Evolutionary conservation across 2,797 vertebrate species (phyloP), one percentile per base, ranked within the genome.

Genomic region (Crocodylus rhombifer): DNA sequence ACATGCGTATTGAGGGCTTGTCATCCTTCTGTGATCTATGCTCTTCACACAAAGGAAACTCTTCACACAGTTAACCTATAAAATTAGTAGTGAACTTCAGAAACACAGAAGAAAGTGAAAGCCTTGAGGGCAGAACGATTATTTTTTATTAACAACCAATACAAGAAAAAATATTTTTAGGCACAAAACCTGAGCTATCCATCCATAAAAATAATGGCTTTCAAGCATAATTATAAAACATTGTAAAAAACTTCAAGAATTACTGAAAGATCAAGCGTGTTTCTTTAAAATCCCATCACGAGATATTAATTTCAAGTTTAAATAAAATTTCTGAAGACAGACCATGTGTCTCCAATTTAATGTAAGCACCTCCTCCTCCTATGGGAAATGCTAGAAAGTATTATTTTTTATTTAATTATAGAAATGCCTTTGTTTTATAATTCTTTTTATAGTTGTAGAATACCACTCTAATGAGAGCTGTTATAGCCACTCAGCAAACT

Each of bases 211-310:
- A 77, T 9, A 91, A 91, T 14, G 64, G 5, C 83, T 96, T 82
- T 91, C 57, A 96, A 96, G 94, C 82, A 11, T 5, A 93, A 82
- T 93, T 62, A 83, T 65, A 89, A 74, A 20, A 55, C 36, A 93
- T 3, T 14, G 23, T 77, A 89, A 73, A 56, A 71, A 56, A 57
- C 10, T 8, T 88, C 64, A 60, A 81, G 65, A 84, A 75, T 7
- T 88, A 80, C 12, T 87, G 78, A 90, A n/a, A 65, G 93, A 92
- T 75, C 11, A 69, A 87, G 55, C 60, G 36, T n/a, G 3, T 5
- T 86, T 95, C 78, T 89, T 83, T 57, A 67, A 62, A 89, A 82
- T 73, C 42, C 30, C 82, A 79, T 91, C 92, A 86, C n/a, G 11
- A 89, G 11, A 5, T 81, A 36, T 81, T 89, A 82, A 81, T 80